phyloP scores from a whole-genome alignment of 1,140 invertebrate genomes.

The Dinothrombium tinctorium region DNA sequence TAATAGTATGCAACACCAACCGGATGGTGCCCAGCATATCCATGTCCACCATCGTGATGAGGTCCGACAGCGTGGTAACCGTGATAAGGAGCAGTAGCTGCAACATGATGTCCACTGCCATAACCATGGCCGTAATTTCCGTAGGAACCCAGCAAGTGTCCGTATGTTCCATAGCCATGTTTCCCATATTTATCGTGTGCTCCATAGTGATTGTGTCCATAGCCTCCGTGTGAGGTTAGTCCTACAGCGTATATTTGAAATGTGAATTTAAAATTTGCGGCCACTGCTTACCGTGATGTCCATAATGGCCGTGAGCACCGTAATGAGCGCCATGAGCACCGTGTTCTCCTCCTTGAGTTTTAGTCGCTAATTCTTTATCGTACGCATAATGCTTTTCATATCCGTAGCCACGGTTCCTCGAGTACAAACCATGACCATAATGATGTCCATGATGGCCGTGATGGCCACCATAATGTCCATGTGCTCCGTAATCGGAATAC shows the following conservation, averaged over 20 bases:
- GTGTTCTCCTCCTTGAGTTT: background rate
- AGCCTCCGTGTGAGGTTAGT: background rate
- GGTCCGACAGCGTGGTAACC: too few relatives aligned
- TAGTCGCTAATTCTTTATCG: conserved; percentile 13
- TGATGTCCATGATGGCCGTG: conserved; percentile 5
- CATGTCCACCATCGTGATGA: too few relatives aligned
- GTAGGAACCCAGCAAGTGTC: conserved; percentile 2
- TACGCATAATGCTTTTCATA: conserved; percentile 17
- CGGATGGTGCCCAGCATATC: too few relatives aligned
- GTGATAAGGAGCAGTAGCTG: too few relatives aligned
- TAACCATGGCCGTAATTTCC: background rate
- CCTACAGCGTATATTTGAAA: background rate
- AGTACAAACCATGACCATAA: conserved; percentile 7
- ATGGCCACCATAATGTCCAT: conserved; percentile 2
- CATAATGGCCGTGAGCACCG: conserved; percentile 1
- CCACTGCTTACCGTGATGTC: background rate
- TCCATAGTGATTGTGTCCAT: conserved; percentile 5
- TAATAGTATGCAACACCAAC: too few relatives aligned
- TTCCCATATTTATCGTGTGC: background rate
- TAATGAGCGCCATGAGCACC: background rate
- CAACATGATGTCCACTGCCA: too few relatives aligned
- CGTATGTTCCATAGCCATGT: conserved; percentile 1
- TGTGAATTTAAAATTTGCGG: background rate
- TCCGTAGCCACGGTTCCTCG: conserved; percentile 15
- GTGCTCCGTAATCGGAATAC: conserved; percentile 1